Conservation (phyloP, 1,140 invertebrate species). For the Tenebrio molitor region DNA sequence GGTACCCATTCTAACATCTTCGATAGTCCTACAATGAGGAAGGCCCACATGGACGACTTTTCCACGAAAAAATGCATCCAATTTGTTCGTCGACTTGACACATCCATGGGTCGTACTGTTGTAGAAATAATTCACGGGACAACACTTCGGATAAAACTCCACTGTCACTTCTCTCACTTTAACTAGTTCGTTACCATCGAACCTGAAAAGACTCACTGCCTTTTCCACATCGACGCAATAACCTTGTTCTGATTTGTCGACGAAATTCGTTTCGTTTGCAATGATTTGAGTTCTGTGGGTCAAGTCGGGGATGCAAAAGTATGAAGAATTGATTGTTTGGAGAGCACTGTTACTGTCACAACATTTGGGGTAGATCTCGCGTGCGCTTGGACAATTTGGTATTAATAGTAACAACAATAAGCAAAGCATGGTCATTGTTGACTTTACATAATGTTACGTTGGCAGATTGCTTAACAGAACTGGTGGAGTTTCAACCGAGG, state of each 20-base stretch:
- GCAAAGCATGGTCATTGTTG: slow-evolving; percentile 7
- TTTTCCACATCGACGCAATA: slow-evolving; percentile 6
- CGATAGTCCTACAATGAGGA: slow-evolving; percentile 52
- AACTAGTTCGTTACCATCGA: neutral
- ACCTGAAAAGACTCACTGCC: neutral
- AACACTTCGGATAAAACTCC: slow-evolving; percentile 56
- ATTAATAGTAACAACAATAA: slow-evolving; percentile 13
- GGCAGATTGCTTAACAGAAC: neutral
- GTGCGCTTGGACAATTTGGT: neutral
- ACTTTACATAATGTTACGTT: slow-evolving; percentile 27
- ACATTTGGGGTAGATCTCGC: neutral
- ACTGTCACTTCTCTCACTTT: slow-evolving; percentile 3
- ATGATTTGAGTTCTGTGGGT: neutral
- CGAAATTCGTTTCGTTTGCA: slow-evolving; percentile 1
- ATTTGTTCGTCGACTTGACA: slow-evolving; percentile 21
- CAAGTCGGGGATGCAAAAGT: neutral
- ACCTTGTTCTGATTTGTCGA: neutral
- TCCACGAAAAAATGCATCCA: slow-evolving; percentile 9
- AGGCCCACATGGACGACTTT: slow-evolving; percentile 54
- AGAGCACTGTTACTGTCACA: slow-evolving; percentile 25
- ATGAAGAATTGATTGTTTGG: neutral
- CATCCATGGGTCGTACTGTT: slow-evolving; percentile 51
- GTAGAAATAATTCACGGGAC: slow-evolving; percentile 54
- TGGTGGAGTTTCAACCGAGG: slow-evolving; percentile 2
- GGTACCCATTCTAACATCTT: slow-evolving; percentile 23